phyloP scores from a whole-genome alignment of 2,797 vertebrate genomes.

The Tarsius wallacei region DNA sequence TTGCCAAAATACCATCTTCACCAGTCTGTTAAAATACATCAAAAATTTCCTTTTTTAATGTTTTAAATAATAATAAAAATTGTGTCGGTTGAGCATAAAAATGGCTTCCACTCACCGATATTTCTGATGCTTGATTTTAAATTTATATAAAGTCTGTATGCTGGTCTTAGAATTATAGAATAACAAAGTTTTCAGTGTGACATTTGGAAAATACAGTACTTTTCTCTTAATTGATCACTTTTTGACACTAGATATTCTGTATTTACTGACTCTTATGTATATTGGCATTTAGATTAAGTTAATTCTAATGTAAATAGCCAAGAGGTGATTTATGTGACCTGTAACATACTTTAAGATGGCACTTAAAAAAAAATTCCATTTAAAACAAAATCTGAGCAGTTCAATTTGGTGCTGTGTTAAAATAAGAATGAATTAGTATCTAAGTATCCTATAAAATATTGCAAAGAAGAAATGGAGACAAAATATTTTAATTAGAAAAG shows the following conservation, averaged over 20 bases:
- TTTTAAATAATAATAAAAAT: conserved; percentile 67
- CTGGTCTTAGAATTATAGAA: neutral
- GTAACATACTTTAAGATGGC: neutral
- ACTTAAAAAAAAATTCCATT: neutral
- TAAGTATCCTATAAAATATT: neutral
- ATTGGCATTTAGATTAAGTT: neutral
- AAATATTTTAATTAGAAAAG: neutral
- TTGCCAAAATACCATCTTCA: neutral
- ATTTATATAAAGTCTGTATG: neutral
- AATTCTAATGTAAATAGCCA: conserved; percentile 38
- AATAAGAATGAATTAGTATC: conserved; percentile 34
- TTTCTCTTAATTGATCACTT: neutral
- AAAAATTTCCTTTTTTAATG: conserved; percentile 19
- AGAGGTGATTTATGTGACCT: neutral
- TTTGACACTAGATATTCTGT: neutral
- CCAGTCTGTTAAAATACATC: neutral
- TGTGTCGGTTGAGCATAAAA: conserved; percentile 1
- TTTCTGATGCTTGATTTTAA: conserved; percentile 23
- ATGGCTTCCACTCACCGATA: neutral
- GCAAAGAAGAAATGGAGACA: neutral
- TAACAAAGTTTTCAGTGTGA: neutral
- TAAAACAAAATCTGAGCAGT: neutral
- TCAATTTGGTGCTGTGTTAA: neutral
- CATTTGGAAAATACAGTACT: neutral
- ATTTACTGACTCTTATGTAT: neutral